These are phyloP conservation scores for Brevipalpus yothersi DNA, from an alignment of 1,140 invertebrate species.

Conservation along the genomic window DNA sequence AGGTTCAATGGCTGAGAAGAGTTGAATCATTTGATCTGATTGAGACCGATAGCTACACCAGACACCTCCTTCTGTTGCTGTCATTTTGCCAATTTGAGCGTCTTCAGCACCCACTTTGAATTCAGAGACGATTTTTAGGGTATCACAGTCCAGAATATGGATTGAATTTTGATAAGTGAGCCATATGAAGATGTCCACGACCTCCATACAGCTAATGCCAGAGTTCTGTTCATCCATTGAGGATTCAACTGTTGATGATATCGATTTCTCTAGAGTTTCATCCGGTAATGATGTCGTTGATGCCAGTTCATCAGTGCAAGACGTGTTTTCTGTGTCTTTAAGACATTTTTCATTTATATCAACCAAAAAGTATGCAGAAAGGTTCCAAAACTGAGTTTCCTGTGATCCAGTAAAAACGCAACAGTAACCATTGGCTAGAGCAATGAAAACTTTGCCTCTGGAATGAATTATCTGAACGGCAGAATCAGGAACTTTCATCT, in stretches of 20 bases:
- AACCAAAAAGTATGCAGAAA: slow-evolving; percentile 5
- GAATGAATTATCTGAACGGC: slow-evolving; percentile 57
- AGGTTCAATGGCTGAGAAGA: too few species aligned
- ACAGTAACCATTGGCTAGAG: slow-evolving; percentile 57
- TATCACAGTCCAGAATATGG: slow-evolving; percentile 68
- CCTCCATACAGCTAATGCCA: slow-evolving; percentile 41
- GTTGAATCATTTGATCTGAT: too few species aligned
- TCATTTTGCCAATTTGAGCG: slow-evolving; percentile 70
- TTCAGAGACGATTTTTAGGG: slow-evolving; percentile 48
- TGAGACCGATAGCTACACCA: too few species aligned
- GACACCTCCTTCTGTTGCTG: slow-evolving; percentile 90
- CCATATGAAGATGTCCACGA: slow-evolving; percentile 79
- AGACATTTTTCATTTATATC: slow-evolving; percentile 3
- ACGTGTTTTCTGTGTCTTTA: too few species aligned
- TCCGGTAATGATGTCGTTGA: not conserved
- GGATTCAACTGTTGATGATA: not conserved
- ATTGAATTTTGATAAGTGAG: slow-evolving; percentile 90
- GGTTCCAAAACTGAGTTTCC: slow-evolving; percentile 5
- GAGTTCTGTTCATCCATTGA: not conserved
- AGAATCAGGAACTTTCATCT: slow-evolving; percentile 33
- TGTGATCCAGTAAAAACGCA: slow-evolving; percentile 5
- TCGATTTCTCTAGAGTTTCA: not conserved
- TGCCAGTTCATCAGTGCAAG: too few species aligned
- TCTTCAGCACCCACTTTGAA: slow-evolving; percentile 91
- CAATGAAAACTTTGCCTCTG: slow-evolving; percentile 70